Base-by-base conservation (phyloP, 2,888 invertebrate genomes). In the Chromoteleia sp. region DNA sequence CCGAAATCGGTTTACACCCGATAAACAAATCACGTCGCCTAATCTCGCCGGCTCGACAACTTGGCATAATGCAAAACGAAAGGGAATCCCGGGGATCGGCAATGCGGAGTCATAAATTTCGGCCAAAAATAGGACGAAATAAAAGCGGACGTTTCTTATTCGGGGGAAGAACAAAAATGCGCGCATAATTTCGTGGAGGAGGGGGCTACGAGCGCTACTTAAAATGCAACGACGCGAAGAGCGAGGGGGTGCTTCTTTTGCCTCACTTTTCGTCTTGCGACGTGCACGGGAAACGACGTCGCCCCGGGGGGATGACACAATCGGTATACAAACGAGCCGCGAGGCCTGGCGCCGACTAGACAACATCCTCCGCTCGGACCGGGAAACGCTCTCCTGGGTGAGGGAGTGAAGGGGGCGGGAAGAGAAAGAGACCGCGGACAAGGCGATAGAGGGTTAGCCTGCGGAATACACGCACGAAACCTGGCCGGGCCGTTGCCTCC, bases 11-110 rank as follows among this genome's bases (percentile, higher is more conserved):
- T 79, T 79, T 68, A 79, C 79, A 73, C 79, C 73, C 79, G 68
- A 79, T 79, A 79, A 79, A 74, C 79, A 79, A 79, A 79, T 74
- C 79, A 68, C 61, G 68, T 67, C 68, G 36, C 61, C 68, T 79
- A 79, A 79, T 79, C 79, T 61, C 50, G 1, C 50, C 15, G 43
- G 29, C 77, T 59, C 56, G 61, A 56, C 70, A 63, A 77, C 63
- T 67, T 67, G 59, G 70, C 61, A 63, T 77, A 77, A 77, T 77
- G 61, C 45, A 61, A 63, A 70, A 14, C 12, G 61, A 70, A 76
- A 76, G 68, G 15, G 45, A 76, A 58, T 58, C 63, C 76, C 12
- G 2, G 29, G 33, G 59, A 59, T 59, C 41, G 29, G 21, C 39
- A 19, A 25, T 19, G 48, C 36, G 14, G 15, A 15, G 7, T 8